phyloP scores from a whole-genome alignment of 2,888 invertebrate genomes.

The Metalampra italica region DNA sequence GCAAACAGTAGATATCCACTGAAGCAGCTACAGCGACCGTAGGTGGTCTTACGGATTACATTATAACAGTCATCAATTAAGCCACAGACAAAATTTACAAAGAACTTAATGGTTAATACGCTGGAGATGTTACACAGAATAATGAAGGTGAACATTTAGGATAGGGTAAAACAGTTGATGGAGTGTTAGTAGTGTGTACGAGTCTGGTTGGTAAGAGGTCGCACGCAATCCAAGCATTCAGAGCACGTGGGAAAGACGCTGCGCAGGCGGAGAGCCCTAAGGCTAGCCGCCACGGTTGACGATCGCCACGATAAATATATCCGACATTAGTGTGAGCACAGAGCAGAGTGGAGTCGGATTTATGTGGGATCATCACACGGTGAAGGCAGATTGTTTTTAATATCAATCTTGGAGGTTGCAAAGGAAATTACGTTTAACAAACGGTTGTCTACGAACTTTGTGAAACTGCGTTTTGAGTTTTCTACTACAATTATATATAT shows the following conservation, averaged over 20 bases:
- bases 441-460: background rate
- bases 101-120: slow-evolving; percentile 22
- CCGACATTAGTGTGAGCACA: slow-evolving; percentile 61
- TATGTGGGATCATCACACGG: slow-evolving; percentile 34
- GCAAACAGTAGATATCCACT: slow-evolving; percentile 75
- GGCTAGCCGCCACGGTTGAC: slow-evolving; percentile 71
- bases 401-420: slow-evolving; percentile 13
- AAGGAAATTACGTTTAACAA: slow-evolving; percentile 5
- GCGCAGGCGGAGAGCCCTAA: slow-evolving; percentile 61
- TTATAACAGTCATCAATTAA: slow-evolving; percentile 24
- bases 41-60: slow-evolving; percentile 38
- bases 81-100: slow-evolving; percentile 42
- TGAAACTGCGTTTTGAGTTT: background rate
- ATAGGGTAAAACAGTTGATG: slow-evolving; percentile 32
- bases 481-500: background rate
- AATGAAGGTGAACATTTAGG: slow-evolving; percentile 18
- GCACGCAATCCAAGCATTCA: slow-evolving; percentile 76
- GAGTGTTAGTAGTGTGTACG: slow-evolving; percentile 45
- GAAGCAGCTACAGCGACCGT: slow-evolving; percentile 62
- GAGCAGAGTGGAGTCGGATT: slow-evolving; percentile 41
- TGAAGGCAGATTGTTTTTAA: slow-evolving; percentile 22
- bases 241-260: slow-evolving; percentile 73
- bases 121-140: slow-evolving; percentile 27
- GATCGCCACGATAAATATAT: slow-evolving; percentile 73
- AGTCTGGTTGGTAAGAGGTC: slow-evolving; percentile 57